Evolutionary conservation across 2,113 vertebrate genomes (phyloP).

Genomic region (Leucoraja erinaceus): DNA sequence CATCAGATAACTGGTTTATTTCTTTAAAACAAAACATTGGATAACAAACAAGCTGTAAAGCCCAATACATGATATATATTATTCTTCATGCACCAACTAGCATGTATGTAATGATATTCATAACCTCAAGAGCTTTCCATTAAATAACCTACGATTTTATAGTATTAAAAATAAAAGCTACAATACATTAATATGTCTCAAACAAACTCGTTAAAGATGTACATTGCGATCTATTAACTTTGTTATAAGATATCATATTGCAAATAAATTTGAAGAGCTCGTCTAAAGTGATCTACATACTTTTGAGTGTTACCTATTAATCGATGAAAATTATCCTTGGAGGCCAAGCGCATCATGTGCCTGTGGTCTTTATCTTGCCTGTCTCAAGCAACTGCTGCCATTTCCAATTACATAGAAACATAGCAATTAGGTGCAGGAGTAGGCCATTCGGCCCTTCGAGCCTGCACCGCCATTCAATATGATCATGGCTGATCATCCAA

Average conservation of each 20-base stretch:
- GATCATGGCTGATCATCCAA: too few species aligned
- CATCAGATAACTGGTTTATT: background rate
- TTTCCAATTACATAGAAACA: background rate
- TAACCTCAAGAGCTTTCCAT: background rate
- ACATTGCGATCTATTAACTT: too few species aligned
- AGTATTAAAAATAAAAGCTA: too few species aligned
- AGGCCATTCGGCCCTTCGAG: too few species aligned
- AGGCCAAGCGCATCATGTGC: background rate
- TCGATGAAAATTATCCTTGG: too few species aligned
- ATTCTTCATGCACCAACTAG: background rate
- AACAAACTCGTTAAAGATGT: too few species aligned
- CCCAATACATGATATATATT: background rate
- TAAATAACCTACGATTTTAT: too few species aligned
- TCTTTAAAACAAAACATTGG: background rate
- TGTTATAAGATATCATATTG: background rate
- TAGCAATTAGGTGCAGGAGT: too few species aligned
- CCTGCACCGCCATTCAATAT: too few species aligned
- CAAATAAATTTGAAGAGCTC: background rate
- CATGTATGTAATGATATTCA: background rate
- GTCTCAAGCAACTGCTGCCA: background rate
- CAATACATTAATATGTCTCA: too few species aligned
- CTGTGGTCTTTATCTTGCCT: background rate
- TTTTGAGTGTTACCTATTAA: background rate
- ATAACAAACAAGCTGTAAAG: background rate
- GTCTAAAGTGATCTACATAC: background rate